phyloP scores from a whole-genome alignment of 2,888 invertebrate genomes.

The Apotomis capreana region DNA sequence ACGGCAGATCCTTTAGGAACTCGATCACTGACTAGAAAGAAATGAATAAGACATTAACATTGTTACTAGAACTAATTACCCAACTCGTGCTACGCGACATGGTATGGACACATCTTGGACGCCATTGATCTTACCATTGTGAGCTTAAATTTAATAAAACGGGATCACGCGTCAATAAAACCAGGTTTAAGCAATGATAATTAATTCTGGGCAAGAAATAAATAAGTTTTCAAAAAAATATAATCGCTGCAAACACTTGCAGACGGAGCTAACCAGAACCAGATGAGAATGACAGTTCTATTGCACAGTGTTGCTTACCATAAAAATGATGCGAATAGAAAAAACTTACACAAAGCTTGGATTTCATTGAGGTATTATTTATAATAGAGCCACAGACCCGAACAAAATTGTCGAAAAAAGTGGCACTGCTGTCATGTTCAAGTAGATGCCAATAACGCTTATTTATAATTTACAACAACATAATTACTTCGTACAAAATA shows the following conservation, averaged over 20 bases:
- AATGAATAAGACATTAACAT: constrained; percentile 54
- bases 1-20: constrained; percentile 95
- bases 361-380: no score
- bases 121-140: constrained; percentile 61
- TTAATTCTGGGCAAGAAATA: constrained; percentile 47
- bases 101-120: constrained; percentile 39
- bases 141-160: constrained; percentile 51
- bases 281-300: constrained; percentile 66
- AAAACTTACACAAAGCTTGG: no score
- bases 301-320: constrained; percentile 15
- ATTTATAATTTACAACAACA: no score
- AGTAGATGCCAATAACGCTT: no score
- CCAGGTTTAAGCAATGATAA: constrained; percentile 52
- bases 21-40: constrained; percentile 91
- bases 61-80: constrained; percentile 50
- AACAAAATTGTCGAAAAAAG: no score
- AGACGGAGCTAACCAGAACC: constrained; percentile 48
- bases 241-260: constrained; percentile 54
- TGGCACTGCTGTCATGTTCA: no score
- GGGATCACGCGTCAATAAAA: constrained; percentile 47
- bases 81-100: constrained; percentile 53
- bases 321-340: neutral
- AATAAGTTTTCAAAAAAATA: constrained; percentile 64
- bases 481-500: no score
- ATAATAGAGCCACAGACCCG: no score